These are phyloP conservation scores for Thamnophis sirtalis DNA, from an alignment of 2,113 vertebrate genomes.

Conservation along the genomic window DNA sequence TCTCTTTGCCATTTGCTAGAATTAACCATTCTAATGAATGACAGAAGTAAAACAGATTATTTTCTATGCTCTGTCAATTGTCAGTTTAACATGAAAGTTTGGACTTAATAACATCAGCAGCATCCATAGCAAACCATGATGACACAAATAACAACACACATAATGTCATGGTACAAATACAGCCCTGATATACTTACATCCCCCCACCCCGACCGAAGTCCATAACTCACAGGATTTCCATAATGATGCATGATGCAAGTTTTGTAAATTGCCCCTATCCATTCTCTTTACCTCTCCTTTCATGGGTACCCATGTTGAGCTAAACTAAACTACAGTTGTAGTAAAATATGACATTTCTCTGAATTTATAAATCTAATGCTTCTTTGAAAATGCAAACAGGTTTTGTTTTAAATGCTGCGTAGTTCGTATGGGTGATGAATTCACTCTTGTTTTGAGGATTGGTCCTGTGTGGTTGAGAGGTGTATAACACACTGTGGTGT, in stretches of 20 bases:
- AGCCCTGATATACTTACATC: background rate
- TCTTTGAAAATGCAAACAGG: background rate
- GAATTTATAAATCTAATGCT: background rate
- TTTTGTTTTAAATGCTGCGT: background rate
- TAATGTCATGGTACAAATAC: background rate
- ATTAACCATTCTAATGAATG: background rate
- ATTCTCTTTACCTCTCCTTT: background rate
- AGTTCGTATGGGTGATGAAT: background rate
- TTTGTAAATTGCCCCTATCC: background rate
- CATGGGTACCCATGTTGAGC: background rate
- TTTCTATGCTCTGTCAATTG: background rate
- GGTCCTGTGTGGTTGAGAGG: background rate
- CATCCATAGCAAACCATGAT: background rate
- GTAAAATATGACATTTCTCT: background rate
- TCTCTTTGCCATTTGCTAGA: background rate
- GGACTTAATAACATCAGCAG: background rate
- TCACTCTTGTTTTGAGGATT: background rate
- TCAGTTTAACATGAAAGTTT: background rate
- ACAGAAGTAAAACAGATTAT: constrained; percentile 2
- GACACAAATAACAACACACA: background rate
- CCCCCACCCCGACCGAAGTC: background rate
- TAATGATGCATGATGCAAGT: background rate
- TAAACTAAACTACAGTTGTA: background rate
- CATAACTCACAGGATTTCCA: background rate
- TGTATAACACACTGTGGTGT: background rate